Evolutionary conservation across 1,140 invertebrate genomes (phyloP), one percentile per base, ranked within the genome.

Genomic region (Stegodyphus dumicola): DNA sequence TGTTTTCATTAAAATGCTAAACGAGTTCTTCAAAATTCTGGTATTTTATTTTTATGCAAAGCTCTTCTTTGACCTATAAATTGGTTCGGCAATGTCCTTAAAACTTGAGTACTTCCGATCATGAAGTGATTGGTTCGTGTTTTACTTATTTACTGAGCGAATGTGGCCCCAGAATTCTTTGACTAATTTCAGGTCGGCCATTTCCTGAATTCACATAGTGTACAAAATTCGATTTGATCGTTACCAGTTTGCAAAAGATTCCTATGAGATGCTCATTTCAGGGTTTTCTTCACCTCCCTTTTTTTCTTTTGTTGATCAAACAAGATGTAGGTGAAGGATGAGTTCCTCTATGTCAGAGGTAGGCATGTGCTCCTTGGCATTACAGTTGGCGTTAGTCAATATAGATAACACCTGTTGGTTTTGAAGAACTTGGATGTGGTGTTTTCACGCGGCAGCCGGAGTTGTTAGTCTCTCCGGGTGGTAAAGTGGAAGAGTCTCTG

Each of bases 381-480:
- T 56, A 69, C 78, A 53, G 79, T 81, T 81, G 79, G 79, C 79
- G 69, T 75, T 48, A 83, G 80, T 83, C 80, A 83, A 83, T 75
- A 83, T 49, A 75, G 80, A 71, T 83, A 83, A 83, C 80, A 83
- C 80, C 80, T 83, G 73, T 74, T 75, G 70, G 80, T 70, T 60
- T 71, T 83, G 80, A 83, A 83, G 80, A 83, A 83, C 70, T 83
- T 83, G 64, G 80, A 83, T 83, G 80, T 64, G 70, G 70, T 83
- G 80, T 83, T 83, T 83, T 83, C 80, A 75, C 80, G 80, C 80
- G 52, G 79, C 54, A 52, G 56, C 49, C 79, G 33, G 65, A 81
- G 79, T 75, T 75, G 80, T 83, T 83, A 74, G 80, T 51, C 80
- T 83, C 80, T 66, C 71, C 80, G 75, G 80, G 80, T 75, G 80